Percentiles rank a stretch among this genome's conserved stretches.
Conservation (phyloP, 2,888 invertebrate species). For the Sclerodermus sp. region DNA sequence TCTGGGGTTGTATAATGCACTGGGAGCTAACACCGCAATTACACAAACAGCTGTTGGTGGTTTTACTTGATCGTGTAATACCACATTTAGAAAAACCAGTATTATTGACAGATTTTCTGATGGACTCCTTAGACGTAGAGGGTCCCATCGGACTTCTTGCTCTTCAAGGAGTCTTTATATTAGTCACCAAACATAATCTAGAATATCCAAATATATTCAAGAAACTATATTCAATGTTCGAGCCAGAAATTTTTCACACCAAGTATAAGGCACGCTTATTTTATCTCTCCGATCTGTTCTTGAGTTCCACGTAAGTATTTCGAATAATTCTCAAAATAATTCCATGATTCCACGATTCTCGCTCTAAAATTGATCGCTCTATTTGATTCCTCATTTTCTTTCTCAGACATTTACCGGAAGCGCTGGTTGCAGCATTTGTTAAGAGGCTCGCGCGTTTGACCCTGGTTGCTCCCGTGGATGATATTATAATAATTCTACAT, state of each 20-base stretch:
- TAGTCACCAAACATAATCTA: conserved; percentile 89
- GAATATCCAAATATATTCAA: conserved; percentile 94
- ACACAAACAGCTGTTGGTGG: conserved; percentile 78
- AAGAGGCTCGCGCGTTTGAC: conserved; percentile 85
- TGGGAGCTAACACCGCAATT: conserved; percentile 69
- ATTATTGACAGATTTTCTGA: conserved; percentile 86
- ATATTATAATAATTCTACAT: conserved; percentile 74
- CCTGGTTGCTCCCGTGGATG: conserved; percentile 79
- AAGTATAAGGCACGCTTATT: conserved; percentile 87
- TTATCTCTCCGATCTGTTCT: conserved; percentile 85
- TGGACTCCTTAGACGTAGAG: conserved; percentile 84
- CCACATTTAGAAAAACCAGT: conserved; percentile 79
- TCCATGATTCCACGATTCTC: too few relatives aligned
- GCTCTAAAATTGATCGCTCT: too few relatives aligned
- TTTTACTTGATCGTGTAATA: conserved; percentile 81
- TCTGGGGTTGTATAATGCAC: conserved; percentile 77
- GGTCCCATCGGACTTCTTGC: conserved; percentile 88
- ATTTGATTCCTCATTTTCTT: background rate
- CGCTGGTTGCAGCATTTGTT: conserved; percentile 88
- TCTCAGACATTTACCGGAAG: conserved; percentile 83
- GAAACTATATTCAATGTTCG: conserved; percentile 93
- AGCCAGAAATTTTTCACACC: conserved; percentile 87
- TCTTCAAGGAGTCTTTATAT: conserved; percentile 85
- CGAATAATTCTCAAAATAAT: too few relatives aligned
- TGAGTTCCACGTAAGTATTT: conserved; percentile 81